Evolutionary conservation across 1,140 invertebrate genomes (phyloP).

Genomic region (Drosophila mauritiana): DNA sequence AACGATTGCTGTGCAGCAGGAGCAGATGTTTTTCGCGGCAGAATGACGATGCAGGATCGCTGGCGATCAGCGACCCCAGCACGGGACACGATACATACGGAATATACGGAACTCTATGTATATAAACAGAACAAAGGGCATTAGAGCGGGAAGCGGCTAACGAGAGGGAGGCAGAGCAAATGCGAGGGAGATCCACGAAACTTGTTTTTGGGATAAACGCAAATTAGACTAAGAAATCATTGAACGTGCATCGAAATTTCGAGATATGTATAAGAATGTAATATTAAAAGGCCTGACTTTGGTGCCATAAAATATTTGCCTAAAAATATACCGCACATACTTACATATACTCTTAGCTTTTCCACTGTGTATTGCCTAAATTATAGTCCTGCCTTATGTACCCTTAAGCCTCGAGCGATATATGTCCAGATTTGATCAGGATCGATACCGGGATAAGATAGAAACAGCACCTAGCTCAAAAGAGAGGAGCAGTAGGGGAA

Average conservation of each 20-base stretch:
- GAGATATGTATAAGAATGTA: no score
- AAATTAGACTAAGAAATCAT: neutral
- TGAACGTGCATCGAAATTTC: no score
- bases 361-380: neutral
- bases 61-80: slow-evolving; percentile 51
- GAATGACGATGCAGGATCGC: slow-evolving; percentile 38
- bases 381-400: slow-evolving; percentile 14
- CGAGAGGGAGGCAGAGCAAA: slow-evolving; percentile 2
- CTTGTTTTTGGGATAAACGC: neutral
- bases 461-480: slow-evolving; percentile 9
- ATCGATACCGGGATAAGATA: slow-evolving; percentile 13
- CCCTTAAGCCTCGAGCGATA: slow-evolving; percentile 22
- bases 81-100: slow-evolving; percentile 53
- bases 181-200: slow-evolving; percentile 30
- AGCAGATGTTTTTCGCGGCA: slow-evolving; percentile 82
- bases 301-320: neutral
- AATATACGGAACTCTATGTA: no score
- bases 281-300: neutral
- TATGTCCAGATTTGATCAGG: slow-evolving; percentile 34
- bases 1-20: slow-evolving; percentile 67
- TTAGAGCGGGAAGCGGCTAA: slow-evolving; percentile 33
- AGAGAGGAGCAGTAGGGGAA: slow-evolving; percentile 1
- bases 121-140: slow-evolving; percentile 49
- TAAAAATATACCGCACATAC: no score
- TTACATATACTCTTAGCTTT: neutral